A percentile compares a stretch with the other conserved stretches of the same genome.
These are phyloP conservation scores for Brachionus calyciflorus DNA, from an alignment of 1,140 invertebrate genomes.

Conservation along the genomic window DNA sequence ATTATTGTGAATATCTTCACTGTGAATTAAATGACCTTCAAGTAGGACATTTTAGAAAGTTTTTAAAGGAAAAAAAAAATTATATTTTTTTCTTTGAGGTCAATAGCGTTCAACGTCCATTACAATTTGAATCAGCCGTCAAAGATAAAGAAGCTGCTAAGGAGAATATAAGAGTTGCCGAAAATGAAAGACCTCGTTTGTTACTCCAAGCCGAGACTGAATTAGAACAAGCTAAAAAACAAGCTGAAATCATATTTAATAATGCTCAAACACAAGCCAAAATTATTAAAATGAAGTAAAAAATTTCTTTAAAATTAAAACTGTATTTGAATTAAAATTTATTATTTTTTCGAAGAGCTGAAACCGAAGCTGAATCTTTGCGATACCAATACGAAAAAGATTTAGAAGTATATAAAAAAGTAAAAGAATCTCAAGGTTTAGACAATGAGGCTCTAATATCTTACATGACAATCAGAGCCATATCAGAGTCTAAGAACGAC, in stretches of 20 bases:
- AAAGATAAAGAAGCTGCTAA: conserved; percentile 55
- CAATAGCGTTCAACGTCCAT: conserved; percentile 55
- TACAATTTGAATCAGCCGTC: conserved; percentile 54
- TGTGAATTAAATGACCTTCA: conserved; percentile 55
- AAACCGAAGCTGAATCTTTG: conserved; percentile 53
- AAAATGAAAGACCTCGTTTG: conserved; percentile 51
- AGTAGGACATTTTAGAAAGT: conserved; percentile 48
- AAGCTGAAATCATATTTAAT: conserved; percentile 42
- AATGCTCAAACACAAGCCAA: conserved; percentile 49
- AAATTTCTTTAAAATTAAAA: neutral
- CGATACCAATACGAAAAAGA: conserved; percentile 53
- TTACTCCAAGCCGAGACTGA: conserved; percentile 52
- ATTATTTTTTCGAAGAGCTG: conserved; percentile 49
- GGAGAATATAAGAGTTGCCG: conserved; percentile 56
- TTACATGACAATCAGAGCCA: conserved; percentile 54
- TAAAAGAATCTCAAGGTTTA: conserved; percentile 50
- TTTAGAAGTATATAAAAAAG: conserved; percentile 53
- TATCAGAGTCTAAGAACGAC: conserved; percentile 54
- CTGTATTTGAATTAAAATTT: neutral
- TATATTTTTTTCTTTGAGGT: conserved; percentile 51
- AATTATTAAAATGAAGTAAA: conserved; percentile 48
- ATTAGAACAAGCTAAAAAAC: conserved; percentile 48
- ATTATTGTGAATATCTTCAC: conserved; percentile 51
- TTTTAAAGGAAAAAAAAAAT: neutral
- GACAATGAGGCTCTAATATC: conserved; percentile 54